phyloP scores from a whole-genome alignment of 2,113 vertebrate genomes.

The Platanista minor region DNA sequence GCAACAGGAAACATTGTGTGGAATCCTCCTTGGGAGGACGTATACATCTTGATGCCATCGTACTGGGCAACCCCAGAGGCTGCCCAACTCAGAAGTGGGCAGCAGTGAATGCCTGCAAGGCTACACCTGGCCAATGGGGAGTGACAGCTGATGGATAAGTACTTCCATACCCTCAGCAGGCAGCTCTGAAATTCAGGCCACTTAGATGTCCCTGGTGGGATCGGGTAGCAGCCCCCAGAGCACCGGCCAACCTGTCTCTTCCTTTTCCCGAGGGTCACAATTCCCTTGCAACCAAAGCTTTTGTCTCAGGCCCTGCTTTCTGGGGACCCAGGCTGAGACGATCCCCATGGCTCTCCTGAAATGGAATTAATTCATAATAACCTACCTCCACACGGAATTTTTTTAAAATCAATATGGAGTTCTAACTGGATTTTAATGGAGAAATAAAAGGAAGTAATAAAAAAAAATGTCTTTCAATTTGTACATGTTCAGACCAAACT shows the following conservation, averaged over 20 bases:
- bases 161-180: background rate
- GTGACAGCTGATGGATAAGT: background rate
- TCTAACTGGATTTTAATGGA: background rate
- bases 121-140: background rate
- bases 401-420: background rate
- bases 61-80: background rate
- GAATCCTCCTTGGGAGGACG: background rate
- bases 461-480: background rate
- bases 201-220: background rate
- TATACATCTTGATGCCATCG: background rate
- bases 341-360: background rate
- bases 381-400: background rate
- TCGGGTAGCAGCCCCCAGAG: rapidly evolving
- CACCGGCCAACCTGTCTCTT: background rate
- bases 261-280: background rate
- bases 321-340: background rate
- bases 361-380: background rate
- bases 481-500: background rate
- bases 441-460: background rate
- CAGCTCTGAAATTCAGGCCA: background rate
- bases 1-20: rapidly evolving
- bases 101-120: background rate
- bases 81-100: background rate
- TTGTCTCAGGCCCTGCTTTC: background rate
- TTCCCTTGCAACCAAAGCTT: background rate